phyloP scores from a whole-genome alignment of 2,113 vertebrate species.

The Mungos mungo region DNA sequence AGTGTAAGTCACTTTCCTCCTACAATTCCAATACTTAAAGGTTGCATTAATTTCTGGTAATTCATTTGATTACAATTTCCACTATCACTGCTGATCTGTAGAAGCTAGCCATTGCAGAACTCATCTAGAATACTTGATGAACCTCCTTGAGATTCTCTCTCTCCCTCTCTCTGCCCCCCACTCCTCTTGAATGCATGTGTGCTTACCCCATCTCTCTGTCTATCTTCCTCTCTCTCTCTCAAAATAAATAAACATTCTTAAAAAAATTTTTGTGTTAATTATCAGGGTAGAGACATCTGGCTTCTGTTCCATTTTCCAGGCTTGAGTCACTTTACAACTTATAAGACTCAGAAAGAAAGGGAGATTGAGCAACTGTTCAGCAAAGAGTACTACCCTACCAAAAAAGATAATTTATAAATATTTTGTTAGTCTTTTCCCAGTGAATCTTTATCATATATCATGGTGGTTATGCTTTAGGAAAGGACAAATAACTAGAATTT shows the following conservation, averaged over 20 bases:
- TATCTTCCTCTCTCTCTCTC: no score
- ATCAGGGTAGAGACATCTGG: background rate
- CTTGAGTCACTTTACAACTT: background rate
- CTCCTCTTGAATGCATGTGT: no score
- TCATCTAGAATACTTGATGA: background rate
- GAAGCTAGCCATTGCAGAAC: background rate
- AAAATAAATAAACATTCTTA: no score
- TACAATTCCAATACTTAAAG: background rate
- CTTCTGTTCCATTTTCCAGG: background rate
- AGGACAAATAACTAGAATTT: background rate
- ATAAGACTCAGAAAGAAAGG: background rate
- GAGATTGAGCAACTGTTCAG: background rate
- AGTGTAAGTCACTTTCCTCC: background rate
- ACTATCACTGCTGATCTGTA: background rate
- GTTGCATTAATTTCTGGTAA: background rate
- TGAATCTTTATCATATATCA: background rate
- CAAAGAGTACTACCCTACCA: background rate
- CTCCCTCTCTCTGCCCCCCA: no score
- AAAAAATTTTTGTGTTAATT: no score
- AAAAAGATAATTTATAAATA: background rate
- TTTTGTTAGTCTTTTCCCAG: background rate
- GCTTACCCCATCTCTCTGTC: no score
- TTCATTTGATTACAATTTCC: background rate
- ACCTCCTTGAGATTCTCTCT: no score
- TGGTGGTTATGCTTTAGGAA: no score